Base-by-base conservation (phyloP, 2,113 vertebrate genomes). In the Pseudonaja textilis region DNA sequence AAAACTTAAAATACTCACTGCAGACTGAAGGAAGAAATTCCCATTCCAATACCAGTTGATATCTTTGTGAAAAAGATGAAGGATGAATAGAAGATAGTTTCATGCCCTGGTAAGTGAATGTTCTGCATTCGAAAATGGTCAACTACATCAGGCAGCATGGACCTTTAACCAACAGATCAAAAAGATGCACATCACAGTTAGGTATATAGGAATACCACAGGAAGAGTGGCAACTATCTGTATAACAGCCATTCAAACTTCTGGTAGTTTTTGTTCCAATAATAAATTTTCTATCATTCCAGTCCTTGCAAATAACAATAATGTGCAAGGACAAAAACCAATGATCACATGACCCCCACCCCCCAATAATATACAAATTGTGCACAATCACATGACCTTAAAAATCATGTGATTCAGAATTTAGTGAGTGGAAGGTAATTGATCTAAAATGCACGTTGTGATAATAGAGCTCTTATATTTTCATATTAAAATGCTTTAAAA, bases 41-140 rank as follows among this genome's bases (percentile, higher is more conserved):
- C 99, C 94, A 99, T 97, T 56, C 99, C 99, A 26, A 98, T 97
- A 16, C 98, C 99, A 0, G 98, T 96, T 0, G 99, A 98, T 7
- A 99, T 98, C 97, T 99, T 99, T 87, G 98, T 98, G 96, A 99
- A 99, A 96, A 99, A 99, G 92, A 99, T 98, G 0, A 99, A 99
- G 94, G 99, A 99, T 1, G 99, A 99, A 96, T 99, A 99, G 97
- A 99, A 99, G 97, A 99, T 99, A 92, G 99, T 98, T 97, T 99
- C 99, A 6, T 99, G 97, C 90, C 98, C 98, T 89, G 97, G 98
- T 0, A 89, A 97, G 91, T 96, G 97, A 89, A 98, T 98, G 96
- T 99, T 99, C 93, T 97, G 97, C 96, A 98, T 95, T 92, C 98
- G 97, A 96, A 99, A 99, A 96, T 98, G 98, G 94, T 99, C 99